phyloP scores from a whole-genome alignment of 2,113 vertebrate species.

The Amphiprion percula region DNA sequence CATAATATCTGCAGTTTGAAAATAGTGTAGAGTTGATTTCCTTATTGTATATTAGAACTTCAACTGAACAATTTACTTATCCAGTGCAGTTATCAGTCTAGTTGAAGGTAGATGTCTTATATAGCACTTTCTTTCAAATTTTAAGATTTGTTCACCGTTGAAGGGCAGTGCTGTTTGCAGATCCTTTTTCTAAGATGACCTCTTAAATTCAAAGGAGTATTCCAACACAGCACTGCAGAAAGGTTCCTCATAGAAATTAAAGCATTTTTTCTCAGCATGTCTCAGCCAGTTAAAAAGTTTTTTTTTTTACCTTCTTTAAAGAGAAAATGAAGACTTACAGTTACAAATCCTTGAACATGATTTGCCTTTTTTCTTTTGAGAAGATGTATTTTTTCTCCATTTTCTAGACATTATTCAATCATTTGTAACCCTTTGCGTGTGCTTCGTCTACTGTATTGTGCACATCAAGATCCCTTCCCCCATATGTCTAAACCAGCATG shows the following conservation, averaged over 20 bases:
- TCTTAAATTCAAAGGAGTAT: background rate
- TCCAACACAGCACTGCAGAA: background rate
- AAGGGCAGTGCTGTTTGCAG: conserved; percentile 9
- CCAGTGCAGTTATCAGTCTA: conserved; percentile 13
- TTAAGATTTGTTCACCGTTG: background rate
- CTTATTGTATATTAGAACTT: conserved; percentile 9
- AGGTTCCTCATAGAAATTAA: conserved; percentile 19
- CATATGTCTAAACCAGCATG: conserved; percentile 39
- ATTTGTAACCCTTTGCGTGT: conserved; percentile 18
- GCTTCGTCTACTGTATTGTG: background rate
- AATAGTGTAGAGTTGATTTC: background rate
- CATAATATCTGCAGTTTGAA: conserved; percentile 2
- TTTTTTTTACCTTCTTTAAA: too few species aligned
- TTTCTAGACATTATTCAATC: conserved; percentile 23
- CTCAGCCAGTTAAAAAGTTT: too few species aligned
- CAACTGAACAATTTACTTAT: conserved; percentile 14
- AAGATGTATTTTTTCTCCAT: conserved; percentile 8
- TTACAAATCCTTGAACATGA: background rate
- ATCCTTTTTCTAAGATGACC: background rate
- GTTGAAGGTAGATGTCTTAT: background rate
- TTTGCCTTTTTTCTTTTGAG: background rate
- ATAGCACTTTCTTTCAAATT: background rate
- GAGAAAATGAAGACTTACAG: background rate
- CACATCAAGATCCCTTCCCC: conserved; percentile 29
- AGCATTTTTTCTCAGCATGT: background rate